Evolutionary conservation across 2,797 vertebrate species (phyloP), one percentile per base, ranked within the genome.

Genomic region (Nothura maculosa): DNA sequence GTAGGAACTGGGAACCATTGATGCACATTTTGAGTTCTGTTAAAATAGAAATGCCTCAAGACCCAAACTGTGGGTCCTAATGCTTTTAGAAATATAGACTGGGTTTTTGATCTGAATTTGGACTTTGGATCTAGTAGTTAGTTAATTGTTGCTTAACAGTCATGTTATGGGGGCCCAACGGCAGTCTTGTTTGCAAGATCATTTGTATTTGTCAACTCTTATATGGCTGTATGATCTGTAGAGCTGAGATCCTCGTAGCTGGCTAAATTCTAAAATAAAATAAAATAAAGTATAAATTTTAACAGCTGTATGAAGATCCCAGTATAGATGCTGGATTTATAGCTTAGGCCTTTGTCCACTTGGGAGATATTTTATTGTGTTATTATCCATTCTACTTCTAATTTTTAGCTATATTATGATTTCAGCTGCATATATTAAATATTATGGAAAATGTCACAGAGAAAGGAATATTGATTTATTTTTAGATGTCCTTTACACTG

Each of bases 401-500:
- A 52, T 69, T 93, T 85, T 75, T 45, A 60, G 19, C 60, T 52
- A 74, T 81, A 45, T 70, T 72, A 52, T 40, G 3, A 45, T 87
- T 87, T 87, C 42, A 13, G 21, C 45, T 70, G 22, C 27, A 21
- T 25, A 30, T 58, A 76, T 68, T 90, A 85, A 86, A 66, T 24
- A 62, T 60, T 34, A 85, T 38, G 57, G 13, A 60, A 90, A 50
- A 70, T 73, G 83, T 90, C 63, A 77, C 73, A 75, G 22, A 62
- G 57, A 91, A 60, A 55, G 38, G 74, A 93, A 85, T 66, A 57
- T 43, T 76, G 52, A 87, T 50, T 94, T 74, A 86, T 92, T 95
- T 90, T 92, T 55, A 92, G 62, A 87, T 83, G 42, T 55, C 10
- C 2, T 61, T 81, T 95, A 82, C 85, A 83, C 20, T 85, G 63